phyloP scores from a whole-genome alignment of 2,888 invertebrate genomes.

The Andrena bucephala region DNA sequence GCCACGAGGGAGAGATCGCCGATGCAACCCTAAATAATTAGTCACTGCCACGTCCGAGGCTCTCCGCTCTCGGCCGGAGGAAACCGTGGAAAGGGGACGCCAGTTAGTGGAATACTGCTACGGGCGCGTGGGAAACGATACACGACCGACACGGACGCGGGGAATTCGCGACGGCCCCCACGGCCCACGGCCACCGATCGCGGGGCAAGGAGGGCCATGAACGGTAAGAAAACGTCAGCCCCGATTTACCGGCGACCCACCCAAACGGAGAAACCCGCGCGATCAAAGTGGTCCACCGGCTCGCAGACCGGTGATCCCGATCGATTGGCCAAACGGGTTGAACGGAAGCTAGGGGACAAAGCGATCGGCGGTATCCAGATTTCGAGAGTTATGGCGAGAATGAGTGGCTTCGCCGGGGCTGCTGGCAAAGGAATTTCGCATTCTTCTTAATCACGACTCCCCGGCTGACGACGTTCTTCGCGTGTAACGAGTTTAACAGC shows the following conservation, averaged over 20 bases:
- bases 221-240: constrained; percentile 65
- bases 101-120: constrained; percentile 38
- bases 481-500: constrained; percentile 48
- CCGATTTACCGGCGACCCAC: constrained; percentile 64
- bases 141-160: constrained; percentile 25
- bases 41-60: constrained; percentile 81
- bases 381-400: constrained; percentile 12
- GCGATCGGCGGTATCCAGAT: background rate
- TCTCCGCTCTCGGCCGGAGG: constrained; percentile 43
- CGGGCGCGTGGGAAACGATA: constrained; percentile 60
- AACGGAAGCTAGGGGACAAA: background rate
- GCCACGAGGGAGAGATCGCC: constrained; percentile 68
- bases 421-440: constrained; percentile 27
- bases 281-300: constrained; percentile 72
- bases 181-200: constrained; percentile 4
- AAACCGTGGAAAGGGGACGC: constrained; percentile 48
- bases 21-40: constrained; percentile 83
- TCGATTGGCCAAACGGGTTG: background rate
- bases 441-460: constrained; percentile 44
- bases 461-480: constrained; percentile 34
- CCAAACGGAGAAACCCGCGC: constrained; percentile 69
- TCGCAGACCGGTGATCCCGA: background rate
- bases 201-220: constrained; percentile 10
- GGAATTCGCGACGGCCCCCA: constrained; percentile 37
- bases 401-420: background rate